These are phyloP conservation scores for Diarsia mendica DNA, from an alignment of 2,888 invertebrate species.

Conservation along the genomic window DNA sequence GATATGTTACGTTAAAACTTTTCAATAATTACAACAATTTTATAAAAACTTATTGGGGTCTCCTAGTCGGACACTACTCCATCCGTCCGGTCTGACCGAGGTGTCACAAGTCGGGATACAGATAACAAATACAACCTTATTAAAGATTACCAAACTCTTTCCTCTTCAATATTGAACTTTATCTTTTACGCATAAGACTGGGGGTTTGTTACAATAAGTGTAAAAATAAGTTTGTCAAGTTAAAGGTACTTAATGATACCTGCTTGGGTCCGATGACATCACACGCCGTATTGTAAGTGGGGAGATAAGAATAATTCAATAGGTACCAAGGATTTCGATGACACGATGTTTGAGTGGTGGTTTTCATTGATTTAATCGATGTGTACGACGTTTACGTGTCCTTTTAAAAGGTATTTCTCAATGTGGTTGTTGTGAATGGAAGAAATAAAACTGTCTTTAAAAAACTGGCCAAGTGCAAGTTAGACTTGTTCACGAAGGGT, in stretches of 20 bases:
- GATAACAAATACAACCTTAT: constrained; percentile 74
- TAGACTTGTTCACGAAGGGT: too few relatives aligned
- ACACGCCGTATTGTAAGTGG: constrained; percentile 81
- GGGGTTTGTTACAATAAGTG: not conserved
- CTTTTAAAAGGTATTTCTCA: constrained; percentile 33
- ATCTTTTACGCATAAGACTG: not conserved
- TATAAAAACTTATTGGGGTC: constrained; percentile 60
- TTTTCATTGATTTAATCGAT: constrained; percentile 66
- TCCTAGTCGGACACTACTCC: constrained; percentile 70
- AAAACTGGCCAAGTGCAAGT: too few relatives aligned
- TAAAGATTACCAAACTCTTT: constrained; percentile 10
- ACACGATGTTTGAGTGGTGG: constrained; percentile 74
- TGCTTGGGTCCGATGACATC: constrained; percentile 81
- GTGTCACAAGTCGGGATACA: constrained; percentile 80
- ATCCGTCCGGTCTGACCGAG: constrained; percentile 75
- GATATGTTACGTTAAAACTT: too few relatives aligned
- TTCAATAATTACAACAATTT: constrained; percentile 17
- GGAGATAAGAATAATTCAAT: constrained; percentile 81
- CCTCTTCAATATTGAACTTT: constrained; percentile 58
- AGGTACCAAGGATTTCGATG: constrained; percentile 77
- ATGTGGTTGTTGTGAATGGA: not conserved
- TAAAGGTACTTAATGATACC: constrained; percentile 83
- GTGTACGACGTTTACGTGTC: constrained; percentile 54
- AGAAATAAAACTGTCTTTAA: not conserved
- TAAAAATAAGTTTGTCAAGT: constrained; percentile 62